These are phyloP conservation scores for Paramormyrops kingsleyae DNA, from an alignment of 2,113 vertebrate species.

Conservation along the genomic window DNA sequence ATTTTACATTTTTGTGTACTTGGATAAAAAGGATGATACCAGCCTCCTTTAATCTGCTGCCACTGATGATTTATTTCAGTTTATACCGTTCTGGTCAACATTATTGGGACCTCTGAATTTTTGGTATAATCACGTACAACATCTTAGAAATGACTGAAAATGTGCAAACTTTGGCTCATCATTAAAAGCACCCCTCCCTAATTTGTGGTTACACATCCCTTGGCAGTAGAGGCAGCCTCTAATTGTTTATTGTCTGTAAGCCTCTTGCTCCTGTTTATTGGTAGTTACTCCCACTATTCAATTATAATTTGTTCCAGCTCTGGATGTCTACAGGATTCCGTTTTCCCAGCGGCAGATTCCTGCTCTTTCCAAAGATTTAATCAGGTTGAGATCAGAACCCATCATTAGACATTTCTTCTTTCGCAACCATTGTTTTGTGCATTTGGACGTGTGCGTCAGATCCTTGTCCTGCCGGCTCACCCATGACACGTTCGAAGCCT, in stretches of 20 bases:
- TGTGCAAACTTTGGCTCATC: neutral
- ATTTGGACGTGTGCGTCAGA: neutral
- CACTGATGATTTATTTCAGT: neutral
- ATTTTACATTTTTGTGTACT: neutral
- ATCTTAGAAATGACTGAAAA: neutral
- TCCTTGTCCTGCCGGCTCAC: neutral
- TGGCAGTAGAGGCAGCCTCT: neutral
- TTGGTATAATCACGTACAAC: neutral
- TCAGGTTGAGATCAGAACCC: neutral
- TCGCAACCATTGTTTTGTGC: neutral
- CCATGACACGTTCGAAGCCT: neutral
- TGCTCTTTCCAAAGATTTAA: neutral
- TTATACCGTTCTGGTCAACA: neutral
- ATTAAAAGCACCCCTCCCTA: neutral
- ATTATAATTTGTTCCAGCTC: neutral
- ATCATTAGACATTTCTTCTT: neutral
- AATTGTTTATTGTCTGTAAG: neutral
- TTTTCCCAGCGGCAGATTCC: neutral
- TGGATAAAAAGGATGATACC: neutral
- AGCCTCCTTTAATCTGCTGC: neutral
- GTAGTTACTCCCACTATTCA: neutral
- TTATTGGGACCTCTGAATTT: neutral
- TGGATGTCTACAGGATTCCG: neutral
- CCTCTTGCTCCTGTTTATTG: neutral
- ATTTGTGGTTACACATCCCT: neutral